Percentiles rank a stretch among this genome's conserved stretches.
Evolutionary conservation across 2,888 invertebrate species (phyloP).

Genomic region (Eulithis prunata): DNA sequence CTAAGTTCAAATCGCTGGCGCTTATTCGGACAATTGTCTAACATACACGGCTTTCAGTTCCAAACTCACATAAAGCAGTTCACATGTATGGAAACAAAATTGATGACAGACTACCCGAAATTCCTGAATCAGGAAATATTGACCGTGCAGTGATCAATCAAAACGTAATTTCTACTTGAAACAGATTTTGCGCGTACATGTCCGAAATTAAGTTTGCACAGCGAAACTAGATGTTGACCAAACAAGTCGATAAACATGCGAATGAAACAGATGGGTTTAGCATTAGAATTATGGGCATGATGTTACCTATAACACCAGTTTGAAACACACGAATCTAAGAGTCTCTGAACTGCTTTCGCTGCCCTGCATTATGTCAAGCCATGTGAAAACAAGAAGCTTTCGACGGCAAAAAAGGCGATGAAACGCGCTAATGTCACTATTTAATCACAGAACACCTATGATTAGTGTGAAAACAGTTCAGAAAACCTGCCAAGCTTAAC

Average conservation of each 20-base stretch:
- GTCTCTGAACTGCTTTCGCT: no score
- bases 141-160: slow-evolving; percentile 31
- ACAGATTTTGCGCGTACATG: slow-evolving; percentile 25
- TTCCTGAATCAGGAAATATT: slow-evolving; percentile 20
- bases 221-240: slow-evolving; percentile 51
- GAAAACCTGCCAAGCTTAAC: no score
- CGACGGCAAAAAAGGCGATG: no score
- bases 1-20: neutral
- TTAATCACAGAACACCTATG: no score
- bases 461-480: no score
- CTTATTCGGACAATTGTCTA: slow-evolving; percentile 1
- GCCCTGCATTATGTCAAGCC: no score
- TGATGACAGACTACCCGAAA: slow-evolving; percentile 19
- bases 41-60: neutral
- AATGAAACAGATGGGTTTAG: slow-evolving; percentile 39
- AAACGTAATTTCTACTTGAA: slow-evolving; percentile 32
- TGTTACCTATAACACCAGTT: neutral
- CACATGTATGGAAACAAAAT: slow-evolving; percentile 23
- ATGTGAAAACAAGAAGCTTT: no score
- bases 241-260: slow-evolving; percentile 52
- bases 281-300: slow-evolving; percentile 6
- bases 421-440: no score
- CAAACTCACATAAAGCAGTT: slow-evolving; percentile 3
- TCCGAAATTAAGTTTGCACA: slow-evolving; percentile 53
- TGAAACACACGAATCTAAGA: neutral